Base-by-base conservation (phyloP, 2,888 invertebrate species). In the Lycocerus yunnanus region DNA sequence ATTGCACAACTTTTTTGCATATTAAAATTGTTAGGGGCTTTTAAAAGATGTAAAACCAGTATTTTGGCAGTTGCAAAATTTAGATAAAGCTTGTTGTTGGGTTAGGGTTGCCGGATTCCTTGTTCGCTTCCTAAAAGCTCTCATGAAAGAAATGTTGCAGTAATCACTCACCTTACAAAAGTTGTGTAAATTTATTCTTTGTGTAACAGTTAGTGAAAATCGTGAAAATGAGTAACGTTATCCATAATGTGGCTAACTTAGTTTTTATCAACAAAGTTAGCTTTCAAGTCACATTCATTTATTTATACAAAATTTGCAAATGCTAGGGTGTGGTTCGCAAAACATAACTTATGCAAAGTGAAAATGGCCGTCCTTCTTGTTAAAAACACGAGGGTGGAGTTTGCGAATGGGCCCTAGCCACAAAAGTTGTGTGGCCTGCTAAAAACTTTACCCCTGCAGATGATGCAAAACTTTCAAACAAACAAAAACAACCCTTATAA, bases 371-470 rank as follows among this genome's bases (percentile, higher is more conserved):
- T 83, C 86, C 81, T 80, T 78, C 81, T 83, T 84, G 84, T 82
- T 86, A 85, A 86, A 87, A 87, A 87, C 85, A 85, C 84, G 85
- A 85, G 85, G 86, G 86, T 85, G 86, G 86, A 86, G 85, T 84
- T 84, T 83, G 80, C 80, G 85, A 82, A 82, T 82, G 85, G 85
- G 84, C 82, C 85, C 82, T 85, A 85, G 86, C 86, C 86, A 81
- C 86, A 87, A 86, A 87, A 87, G 86, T 87, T 86, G 86, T 86
- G 85, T 85, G 85, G 85, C 84, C 84, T 83, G 85, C 85, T 84
- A 85, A 87, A 87, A 87, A 86, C 86, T 86, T 86, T 82, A 82
- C 84, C 84, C 83, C 79, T 77, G 76, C 79, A 81, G 75, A 78
- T 78, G 76, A 77, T 77, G 76, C 72, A 78, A 43, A 43, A 78